Percentiles rank a stretch among this genome's conserved stretches.
phyloP scores from a whole-genome alignment of 1,140 invertebrate genomes.

The Nilaparvata lugens region DNA sequence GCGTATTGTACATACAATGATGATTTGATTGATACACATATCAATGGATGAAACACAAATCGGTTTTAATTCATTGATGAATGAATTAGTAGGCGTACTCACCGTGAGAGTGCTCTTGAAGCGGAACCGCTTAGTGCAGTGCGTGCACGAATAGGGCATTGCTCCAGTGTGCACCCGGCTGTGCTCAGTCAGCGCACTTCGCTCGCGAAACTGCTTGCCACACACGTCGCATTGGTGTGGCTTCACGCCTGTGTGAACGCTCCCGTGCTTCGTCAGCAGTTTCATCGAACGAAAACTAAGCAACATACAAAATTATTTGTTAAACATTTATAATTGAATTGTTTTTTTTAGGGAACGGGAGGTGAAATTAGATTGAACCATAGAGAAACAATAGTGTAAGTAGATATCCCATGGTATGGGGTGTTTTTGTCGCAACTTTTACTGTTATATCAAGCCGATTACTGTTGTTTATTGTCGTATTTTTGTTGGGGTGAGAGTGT shows the following conservation, averaged over 20 bases:
- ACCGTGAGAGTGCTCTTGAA: constrained; percentile 39
- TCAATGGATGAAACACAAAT: too few relatives aligned
- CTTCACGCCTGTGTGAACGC: constrained; percentile 57
- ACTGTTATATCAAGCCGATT: too few relatives aligned
- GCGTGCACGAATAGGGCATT: constrained; percentile 65
- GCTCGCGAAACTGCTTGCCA: constrained; percentile 56
- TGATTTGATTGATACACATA: too few relatives aligned
- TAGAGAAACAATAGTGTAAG: too few relatives aligned
- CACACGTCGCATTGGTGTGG: constrained; percentile 66
- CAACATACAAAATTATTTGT: not conserved
- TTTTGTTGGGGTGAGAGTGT: too few relatives aligned
- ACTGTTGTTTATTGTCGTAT: too few relatives aligned
- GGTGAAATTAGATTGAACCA: too few relatives aligned
- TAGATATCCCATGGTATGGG: too few relatives aligned
- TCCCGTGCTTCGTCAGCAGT: constrained; percentile 46
- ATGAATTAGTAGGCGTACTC: constrained; percentile 9
- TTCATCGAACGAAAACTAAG: constrained; percentile 42
- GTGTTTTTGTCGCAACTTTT: too few relatives aligned
- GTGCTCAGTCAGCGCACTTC: constrained; percentile 48
- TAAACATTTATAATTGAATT: not conserved
- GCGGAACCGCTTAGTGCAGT: constrained; percentile 57
- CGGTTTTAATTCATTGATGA: not conserved
- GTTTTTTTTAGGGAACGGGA: not conserved
- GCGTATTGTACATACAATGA: too few relatives aligned
- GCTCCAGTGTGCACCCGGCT: constrained; percentile 73